Base-by-base conservation (phyloP, 1,140 invertebrate species). In the Lepeophtheirus salmonis region DNA sequence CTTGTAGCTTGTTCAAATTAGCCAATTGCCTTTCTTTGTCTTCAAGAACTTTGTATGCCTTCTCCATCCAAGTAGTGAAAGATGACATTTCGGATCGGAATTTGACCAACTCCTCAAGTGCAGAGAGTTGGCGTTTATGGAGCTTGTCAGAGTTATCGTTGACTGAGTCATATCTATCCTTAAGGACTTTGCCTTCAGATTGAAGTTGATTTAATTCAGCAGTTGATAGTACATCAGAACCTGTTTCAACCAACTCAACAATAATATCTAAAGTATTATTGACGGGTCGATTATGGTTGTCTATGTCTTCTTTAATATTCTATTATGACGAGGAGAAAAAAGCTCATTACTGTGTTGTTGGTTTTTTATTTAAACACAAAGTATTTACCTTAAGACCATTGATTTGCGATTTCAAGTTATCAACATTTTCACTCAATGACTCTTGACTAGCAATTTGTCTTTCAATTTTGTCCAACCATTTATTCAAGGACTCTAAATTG, bases 261-360 rank as follows among this genome's bases (percentile, higher is more conserved):
- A 90, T 83, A 77, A 94, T 88, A 71, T 95, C 90, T 53, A 89
- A 75, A 64, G 87, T 87, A 16, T 85, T 82, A 30, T 83, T 80
- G 1, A 95, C 83, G 26, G 85, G 81, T 25, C 88, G 80, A 65
- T 81, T 80, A 70, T 94, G 86, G 50, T 81, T 79, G 66, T 89
- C 84, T 17, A 96, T 75, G 69, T 95, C 89, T 68, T 91, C 87
- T 70, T 88, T 88, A 61, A 95, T 80, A 70, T 84, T 80, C 84
- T 91, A 70, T 1, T 69, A 50, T 41, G 3, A 59, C 14, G 18
- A 65, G 1, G n/a, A 41, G n/a, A 41, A 41, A 41, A 10, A n/a
- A 41, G n/a, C n/a, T 52, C 18, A 52, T 52, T 10, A 3, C 6
- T n/a, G 3, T 17, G 6, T 52, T 52, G 6, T 52, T 52, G 50